Conservation (phyloP, 2,888 invertebrate genomes). For the Hololepta plana region DNA sequence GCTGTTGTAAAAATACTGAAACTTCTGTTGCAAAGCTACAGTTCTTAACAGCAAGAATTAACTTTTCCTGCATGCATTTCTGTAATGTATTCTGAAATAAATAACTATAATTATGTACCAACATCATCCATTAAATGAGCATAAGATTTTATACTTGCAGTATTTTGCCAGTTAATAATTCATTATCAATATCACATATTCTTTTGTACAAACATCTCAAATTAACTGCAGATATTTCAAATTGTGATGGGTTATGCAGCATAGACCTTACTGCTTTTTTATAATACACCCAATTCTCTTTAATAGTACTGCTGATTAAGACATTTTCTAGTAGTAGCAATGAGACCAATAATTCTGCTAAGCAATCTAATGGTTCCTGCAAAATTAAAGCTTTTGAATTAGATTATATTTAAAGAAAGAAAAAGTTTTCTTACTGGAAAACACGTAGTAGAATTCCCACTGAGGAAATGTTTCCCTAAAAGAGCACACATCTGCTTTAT, state of each 20-base stretch:
- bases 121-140: conserved; percentile 1
- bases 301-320: conserved; percentile 33
- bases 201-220: conserved; percentile 51
- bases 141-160: conserved; percentile 36
- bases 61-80: conserved; percentile 20
- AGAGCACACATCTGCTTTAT: conserved; percentile 59
- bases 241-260: conserved; percentile 40
- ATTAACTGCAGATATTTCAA: conserved; percentile 39
- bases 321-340: conserved; percentile 50
- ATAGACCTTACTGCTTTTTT: conserved; percentile 54
- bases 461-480: conserved; percentile 31
- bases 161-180: conserved; percentile 49
- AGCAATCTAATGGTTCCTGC: conserved; percentile 31
- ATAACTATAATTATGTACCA: background rate
- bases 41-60: conserved; percentile 20
- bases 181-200: conserved; percentile 47
- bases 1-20: conserved; percentile 42
- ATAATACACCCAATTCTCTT: conserved; percentile 62
- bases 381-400: conserved; percentile 21
- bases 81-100: conserved; percentile 19
- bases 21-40: conserved; percentile 42
- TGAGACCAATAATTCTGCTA: conserved; percentile 47
- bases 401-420: conserved; percentile 4
- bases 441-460: conserved; percentile 16
- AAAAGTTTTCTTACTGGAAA: conserved; percentile 19